Evolutionary conservation across 1,140 invertebrate genomes (phyloP), one percentile per base, ranked within the genome.

Genomic region (Drosophila malerkotliana): DNA sequence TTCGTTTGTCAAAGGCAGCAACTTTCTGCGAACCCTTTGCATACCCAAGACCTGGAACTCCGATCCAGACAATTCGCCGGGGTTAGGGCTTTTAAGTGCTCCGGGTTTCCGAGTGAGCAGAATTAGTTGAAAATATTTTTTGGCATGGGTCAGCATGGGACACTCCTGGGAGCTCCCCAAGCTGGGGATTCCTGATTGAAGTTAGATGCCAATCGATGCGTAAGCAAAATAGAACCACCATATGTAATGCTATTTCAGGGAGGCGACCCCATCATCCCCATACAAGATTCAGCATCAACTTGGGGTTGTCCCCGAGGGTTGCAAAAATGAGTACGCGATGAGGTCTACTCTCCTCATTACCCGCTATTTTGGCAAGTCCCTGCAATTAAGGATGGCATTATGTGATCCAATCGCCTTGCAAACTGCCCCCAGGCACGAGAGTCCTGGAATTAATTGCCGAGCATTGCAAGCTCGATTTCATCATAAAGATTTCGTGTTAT

Each of bases 201-300:
- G 81, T 72, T 57, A 61, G 41, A 72, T 72, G 71, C 58, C 83
- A 82, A 87, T 81, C 71, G 82, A 85, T 87, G 82, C 82, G 82
- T 82, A 82, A 82, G 82, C 82, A 56, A 78, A 82, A 55, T 58
- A 62, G 37, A 37, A 48, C 58, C 58, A 60, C 51, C 74, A 85
- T 87, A 68, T 79, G 82, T 77, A 67, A 67, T 74, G 21, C 68
- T 81, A 68, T 68, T 78, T 61, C 63, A 72, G 30, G 26, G 24
- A 15, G 2, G 18, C 6, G n/a, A 37, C 45, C 37, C 28, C 41
- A 45, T 14, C 39, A 57, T 21, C 53, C 66, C 49, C 28, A 41
- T 32, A 10, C 12, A 30, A 48, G 30, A 37, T 34, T 48, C 57
- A 51, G 41, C 67, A 58, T 53, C 47, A 30, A 37, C 37, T 64